phyloP scores from a whole-genome alignment of 2,888 invertebrate species.

The Cecidostiba fungosa region DNA sequence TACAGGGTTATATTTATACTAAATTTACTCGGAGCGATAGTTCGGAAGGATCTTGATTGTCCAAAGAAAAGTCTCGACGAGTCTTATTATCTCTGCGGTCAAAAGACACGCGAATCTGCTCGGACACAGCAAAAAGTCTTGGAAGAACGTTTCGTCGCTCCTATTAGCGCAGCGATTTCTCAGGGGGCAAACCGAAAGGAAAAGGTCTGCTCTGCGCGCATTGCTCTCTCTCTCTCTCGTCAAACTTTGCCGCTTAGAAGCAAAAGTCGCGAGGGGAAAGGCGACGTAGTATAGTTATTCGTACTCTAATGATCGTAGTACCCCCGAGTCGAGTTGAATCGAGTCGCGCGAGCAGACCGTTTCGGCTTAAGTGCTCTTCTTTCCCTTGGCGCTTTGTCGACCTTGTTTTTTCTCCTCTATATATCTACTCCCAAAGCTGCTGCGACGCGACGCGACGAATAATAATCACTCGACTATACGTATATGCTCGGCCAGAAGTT shows the following conservation, averaged over 20 bases:
- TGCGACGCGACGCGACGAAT: background rate
- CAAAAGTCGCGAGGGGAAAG: background rate
- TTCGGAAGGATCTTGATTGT: no score
- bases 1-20: no score
- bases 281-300: background rate
- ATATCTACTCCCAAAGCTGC: background rate
- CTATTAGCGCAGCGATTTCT: conserved; percentile 30
- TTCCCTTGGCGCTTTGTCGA: conserved; percentile 9
- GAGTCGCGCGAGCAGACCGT: background rate
- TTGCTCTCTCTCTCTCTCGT: no score
- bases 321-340: background rate
- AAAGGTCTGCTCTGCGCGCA: background rate
- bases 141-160: background rate
- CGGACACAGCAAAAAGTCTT: background rate
- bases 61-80: no score
- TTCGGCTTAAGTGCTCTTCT: conserved; percentile 29
- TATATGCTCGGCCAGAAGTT: background rate
- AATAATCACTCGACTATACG: background rate
- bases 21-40: no score
- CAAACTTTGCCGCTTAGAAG: conserved; percentile 42
- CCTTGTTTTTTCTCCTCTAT: background rate
- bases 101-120: background rate
- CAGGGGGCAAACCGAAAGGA: background rate
- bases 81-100: background rate
- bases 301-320: background rate